Base-by-base conservation (phyloP, 2,797 vertebrate genomes). In the Poeciliopsis infans region DNA sequence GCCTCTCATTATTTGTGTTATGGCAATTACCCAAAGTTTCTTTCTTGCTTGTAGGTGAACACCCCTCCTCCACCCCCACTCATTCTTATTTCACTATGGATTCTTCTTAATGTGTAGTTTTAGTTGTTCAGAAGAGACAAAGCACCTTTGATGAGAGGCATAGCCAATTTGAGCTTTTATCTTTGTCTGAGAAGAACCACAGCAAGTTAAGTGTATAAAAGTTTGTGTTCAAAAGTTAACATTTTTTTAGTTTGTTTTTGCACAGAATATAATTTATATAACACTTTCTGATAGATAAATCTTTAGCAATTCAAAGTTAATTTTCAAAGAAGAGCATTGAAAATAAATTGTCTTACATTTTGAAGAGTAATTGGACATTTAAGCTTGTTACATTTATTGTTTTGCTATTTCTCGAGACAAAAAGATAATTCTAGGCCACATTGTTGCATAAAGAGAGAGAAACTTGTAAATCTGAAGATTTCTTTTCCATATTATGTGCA, bases 1-100 rank as follows among this genome's bases (percentile, higher is more conserved):
- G 91, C 91, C 92, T 89, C 91, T 92, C 87, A 91, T 93, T 90
- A 92, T 93, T 94, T 93, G 91, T 88, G 92, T 92, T 90, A 93
- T 91, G 93, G 87, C 77, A 85, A 95, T 95, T 95, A 94, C 84
- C 86, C 84, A 90, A 90, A 87, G 59, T 47, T 93, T 92, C 85
- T 89, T 89, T 90, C 86, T 88, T 91, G 92, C 90, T 94, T 85
- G 84, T 95, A 95, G 94, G 95, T 94, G 92, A 91, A 93, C 85
- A 85, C 75, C 71, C 41, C 33, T n/a, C 61, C 73, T 33, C 61
- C 73, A 31, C 11, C 7, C 20, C 43, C n/a, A 43, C 45, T 36
- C 51, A 45, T 72, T 76, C 51, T 79, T 72, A 83, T 87, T 89
- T 91, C 88, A 82, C 72, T 75, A 86, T 80, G 74, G 87, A 82